Evolutionary conservation across 2,113 vertebrate species (phyloP), one percentile per base, ranked within the genome.

Genomic region (Platysternon megacephalum): DNA sequence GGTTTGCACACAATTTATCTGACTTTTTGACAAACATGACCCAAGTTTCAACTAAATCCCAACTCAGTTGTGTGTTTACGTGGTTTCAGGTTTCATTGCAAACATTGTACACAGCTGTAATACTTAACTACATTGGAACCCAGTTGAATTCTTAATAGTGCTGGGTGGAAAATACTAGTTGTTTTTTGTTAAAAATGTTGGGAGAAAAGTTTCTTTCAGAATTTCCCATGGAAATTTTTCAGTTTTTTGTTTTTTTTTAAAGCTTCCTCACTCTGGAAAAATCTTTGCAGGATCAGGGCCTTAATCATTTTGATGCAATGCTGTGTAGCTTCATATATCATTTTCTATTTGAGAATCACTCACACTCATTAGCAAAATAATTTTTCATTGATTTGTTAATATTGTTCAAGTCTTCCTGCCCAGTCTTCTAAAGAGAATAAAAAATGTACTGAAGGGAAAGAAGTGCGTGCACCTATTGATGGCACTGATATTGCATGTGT

Each of bases 1-100:
- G 72, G 35, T 96, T 95, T 94, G 48, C 91, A 92, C 93, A 94
- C 94, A 95, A n/a, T 80, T 89, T 94, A 96, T 94, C 95, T 97
- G 97, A 84, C 83, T 46, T 96, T 95, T 96, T 96, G 91, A 96
- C 95, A 94, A n/a, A 72, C 87, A 13, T 95, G 88, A 94, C 94
- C 52, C 8, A 91, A 89, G 52, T 91, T 96, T 96, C 94, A 89
- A 11, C 88, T 93, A 51, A 94, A 97, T 84, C 11, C 35, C 85
- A 87, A 80, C 72, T 72, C 91, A 44, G 42, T 78, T 78, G 11
- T 72, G 65, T 28, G 22, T 78, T 78, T 24, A 42, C 5, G 3
- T 42, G 21, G 39, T 28, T 78, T 46, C 42, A 46, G 1, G 61
- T 95, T 97, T 89, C 88, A 87, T 89, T 52, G 26, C 8, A 72